A percentile compares a stretch with the other conserved stretches of the same genome.
Evolutionary conservation across 2,888 invertebrate genomes (phyloP).

Genomic region (Sesia bembeciformis): DNA sequence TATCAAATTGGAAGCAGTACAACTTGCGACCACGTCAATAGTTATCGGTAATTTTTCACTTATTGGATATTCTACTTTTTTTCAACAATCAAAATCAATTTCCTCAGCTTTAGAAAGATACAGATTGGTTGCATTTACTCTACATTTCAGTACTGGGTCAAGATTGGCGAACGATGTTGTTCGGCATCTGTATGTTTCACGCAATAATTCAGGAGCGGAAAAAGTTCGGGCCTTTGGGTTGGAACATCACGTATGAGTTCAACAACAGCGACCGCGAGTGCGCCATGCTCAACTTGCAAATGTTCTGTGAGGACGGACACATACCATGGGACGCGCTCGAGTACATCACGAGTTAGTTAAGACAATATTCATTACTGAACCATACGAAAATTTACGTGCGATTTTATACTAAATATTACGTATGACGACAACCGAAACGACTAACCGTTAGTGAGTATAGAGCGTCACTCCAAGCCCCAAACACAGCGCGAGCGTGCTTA

Average conservation of each 20-base stretch:
- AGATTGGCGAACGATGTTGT: constrained; percentile 84
- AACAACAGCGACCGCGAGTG: constrained; percentile 94
- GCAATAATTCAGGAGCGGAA: constrained; percentile 93
- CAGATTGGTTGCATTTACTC: no score
- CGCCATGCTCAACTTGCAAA: constrained; percentile 87
- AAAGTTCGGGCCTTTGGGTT: constrained; percentile 92
- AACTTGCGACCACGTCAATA: no score
- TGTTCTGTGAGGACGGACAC: constrained; percentile 80
- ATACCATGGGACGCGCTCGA: constrained; percentile 94
- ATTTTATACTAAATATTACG: no score
- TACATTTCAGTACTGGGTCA: constrained; percentile 69
- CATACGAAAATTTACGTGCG: no score
- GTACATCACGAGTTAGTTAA: constrained; percentile 81
- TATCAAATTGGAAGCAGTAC: no score
- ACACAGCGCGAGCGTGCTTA: no score
- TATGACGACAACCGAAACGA: no score
- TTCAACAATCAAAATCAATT: neutral
- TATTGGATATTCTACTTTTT: neutral
- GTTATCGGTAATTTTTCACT: neutral
- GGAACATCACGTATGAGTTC: constrained; percentile 96
- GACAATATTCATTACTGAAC: no score
- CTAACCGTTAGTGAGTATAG: no score
- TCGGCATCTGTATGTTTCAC: constrained; percentile 93
- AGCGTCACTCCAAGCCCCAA: no score
- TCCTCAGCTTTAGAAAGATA: neutral